Conservation (phyloP, 2,113 vertebrate genomes). For the Muscicapa adusta region DNA sequence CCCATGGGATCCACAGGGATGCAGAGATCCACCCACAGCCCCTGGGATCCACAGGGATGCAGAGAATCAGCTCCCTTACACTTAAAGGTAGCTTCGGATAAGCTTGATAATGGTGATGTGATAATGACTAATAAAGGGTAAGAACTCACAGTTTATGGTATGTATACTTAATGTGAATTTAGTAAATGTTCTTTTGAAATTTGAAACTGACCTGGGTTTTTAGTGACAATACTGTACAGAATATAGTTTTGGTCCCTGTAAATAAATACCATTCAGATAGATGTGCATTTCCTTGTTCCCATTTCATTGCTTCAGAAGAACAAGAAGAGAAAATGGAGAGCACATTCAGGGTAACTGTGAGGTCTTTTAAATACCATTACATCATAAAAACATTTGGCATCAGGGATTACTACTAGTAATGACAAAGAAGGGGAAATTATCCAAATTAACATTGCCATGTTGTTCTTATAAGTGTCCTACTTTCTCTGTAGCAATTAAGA, state of each 20-base stretch:
- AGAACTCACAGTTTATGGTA: background rate
- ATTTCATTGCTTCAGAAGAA: background rate
- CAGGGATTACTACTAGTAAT: background rate
- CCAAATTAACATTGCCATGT: background rate
- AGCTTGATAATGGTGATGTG: background rate
- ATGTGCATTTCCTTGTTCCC: background rate
- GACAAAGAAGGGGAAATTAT: background rate
- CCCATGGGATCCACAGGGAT: too few relatives aligned
- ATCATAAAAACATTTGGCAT: background rate
- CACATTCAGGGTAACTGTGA: background rate
- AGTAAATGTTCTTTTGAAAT: background rate
- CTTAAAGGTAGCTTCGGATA: background rate
- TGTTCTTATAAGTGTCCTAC: background rate
- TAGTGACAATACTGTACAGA: background rate
- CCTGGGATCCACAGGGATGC: too few relatives aligned
- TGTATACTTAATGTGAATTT: too few relatives aligned
- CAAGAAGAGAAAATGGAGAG: background rate
- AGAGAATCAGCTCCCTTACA: background rate
- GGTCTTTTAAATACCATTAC: background rate
- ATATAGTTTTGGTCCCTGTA: background rate
- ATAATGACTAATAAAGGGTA: background rate
- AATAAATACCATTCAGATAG: background rate
- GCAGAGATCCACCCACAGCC: too few relatives aligned
- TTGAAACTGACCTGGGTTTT: background rate
- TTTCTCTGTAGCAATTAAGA: background rate